Evolutionary conservation across 2,797 vertebrate species (phyloP).

Genomic region (Scomberomorus guttatus): DNA sequence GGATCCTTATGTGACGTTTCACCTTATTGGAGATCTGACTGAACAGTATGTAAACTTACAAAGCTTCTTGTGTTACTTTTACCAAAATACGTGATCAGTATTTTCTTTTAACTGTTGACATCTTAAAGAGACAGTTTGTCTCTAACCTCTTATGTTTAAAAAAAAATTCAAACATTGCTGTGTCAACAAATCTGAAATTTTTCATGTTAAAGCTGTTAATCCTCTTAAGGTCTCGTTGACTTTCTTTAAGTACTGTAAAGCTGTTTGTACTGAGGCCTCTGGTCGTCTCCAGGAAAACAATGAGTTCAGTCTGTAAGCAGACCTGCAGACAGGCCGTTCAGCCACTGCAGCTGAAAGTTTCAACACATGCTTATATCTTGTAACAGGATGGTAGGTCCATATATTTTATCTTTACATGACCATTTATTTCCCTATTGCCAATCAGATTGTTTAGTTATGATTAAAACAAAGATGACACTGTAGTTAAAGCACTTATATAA

Average conservation of each 20-base stretch:
- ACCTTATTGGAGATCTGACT: too few relatives aligned
- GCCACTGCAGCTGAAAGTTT: background rate
- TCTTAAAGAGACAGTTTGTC: too few relatives aligned
- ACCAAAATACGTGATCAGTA: conserved; percentile 5
- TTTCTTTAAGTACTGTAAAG: conserved; percentile 17
- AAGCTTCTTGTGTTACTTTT: background rate
- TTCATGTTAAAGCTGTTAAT: background rate
- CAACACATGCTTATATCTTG: too few relatives aligned
- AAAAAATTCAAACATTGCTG: too few relatives aligned
- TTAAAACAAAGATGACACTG: background rate
- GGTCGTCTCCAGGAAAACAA: background rate
- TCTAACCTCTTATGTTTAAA: too few relatives aligned
- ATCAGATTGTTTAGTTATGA: background rate
- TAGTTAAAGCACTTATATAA: background rate
- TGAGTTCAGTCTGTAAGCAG: background rate
- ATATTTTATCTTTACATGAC: background rate
- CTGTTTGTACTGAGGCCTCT: background rate
- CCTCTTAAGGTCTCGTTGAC: background rate
- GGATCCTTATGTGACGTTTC: conserved; percentile 25
- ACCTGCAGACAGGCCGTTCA: background rate
- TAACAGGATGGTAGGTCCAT: background rate
- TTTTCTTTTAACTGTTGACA: background rate
- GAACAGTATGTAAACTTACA: background rate
- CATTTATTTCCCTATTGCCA: background rate
- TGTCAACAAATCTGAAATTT: too few relatives aligned